Base-by-base conservation (phyloP, 2,888 invertebrate species). In the Lamproptera curius region DNA sequence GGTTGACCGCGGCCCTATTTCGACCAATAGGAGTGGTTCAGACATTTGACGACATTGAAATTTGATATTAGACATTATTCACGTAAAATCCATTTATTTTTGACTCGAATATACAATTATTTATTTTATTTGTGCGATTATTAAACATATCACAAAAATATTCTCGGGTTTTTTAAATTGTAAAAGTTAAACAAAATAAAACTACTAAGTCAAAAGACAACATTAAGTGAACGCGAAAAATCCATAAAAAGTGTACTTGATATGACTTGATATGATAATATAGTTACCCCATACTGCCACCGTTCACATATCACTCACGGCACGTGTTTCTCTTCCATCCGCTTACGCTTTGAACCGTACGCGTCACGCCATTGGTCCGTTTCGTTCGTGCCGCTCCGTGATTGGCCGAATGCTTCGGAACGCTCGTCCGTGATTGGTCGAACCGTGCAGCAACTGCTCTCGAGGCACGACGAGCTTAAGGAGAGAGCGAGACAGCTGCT, bases 401-500 rank as follows among this genome's bases (percentile, higher is more conserved):
- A 60, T 20, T 20, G 20, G 3, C 6, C 4, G 20, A 20, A 3
- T 3, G 20, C 20, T 6, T n/a, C n/a, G n/a, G n/a, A n/a, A n/a
- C n/a, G n/a, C 61, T 62, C 59, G 61, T 48, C 42, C 55, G 50
- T 55, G 52, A 60, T 20, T 20, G 20, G 3, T 20, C 4, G 20
- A 20, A 3, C 4, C 4, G 4, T 6, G 73, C 84, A 94, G 94
- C 91, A 92, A 85, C 86, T 93, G 73, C 86, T 93, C 67, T 93
- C 93, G 60, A 91, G 95, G 46, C 95, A 95, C 70, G 94, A 94
- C 63, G 95, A 96, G 83, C 89, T 96, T 62, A 92, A 94, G 75
- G 95, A 95, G 87, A 87, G 94, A 81, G 96, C 96, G 59, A 91
- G 94, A 73, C 91, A 93, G 74, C 89, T 96, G 74, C 89, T 96